phyloP scores from a whole-genome alignment of 2,888 invertebrate genomes.

The Sarcophaga subvicina region DNA sequence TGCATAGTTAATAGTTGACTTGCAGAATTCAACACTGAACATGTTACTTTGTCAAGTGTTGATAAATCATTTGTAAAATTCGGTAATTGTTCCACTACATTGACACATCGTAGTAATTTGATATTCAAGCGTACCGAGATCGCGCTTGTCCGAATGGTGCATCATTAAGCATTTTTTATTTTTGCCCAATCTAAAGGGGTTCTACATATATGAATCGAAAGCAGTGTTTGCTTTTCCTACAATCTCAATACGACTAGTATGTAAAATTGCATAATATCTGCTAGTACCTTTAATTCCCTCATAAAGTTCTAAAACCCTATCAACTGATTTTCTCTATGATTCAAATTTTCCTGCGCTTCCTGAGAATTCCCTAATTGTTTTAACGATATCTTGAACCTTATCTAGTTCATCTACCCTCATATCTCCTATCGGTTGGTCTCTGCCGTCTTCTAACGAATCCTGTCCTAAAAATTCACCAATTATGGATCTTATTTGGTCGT shows the following conservation, averaged over 20 bases:
- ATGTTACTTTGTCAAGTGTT: conserved; percentile 30
- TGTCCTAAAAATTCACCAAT: neutral
- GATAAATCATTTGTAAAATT: conserved; percentile 44
- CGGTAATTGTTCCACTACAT: neutral
- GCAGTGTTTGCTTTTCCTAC: conserved; percentile 21
- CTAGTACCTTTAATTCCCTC: neutral
- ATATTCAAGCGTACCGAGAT: conserved; percentile 29
- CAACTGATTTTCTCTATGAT: conserved; percentile 29
- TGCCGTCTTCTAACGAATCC: neutral
- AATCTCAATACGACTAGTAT: conserved; percentile 6
- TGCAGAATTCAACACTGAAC: neutral
- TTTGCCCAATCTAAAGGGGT: conserved; percentile 10
- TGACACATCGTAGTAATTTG: conserved; percentile 29
- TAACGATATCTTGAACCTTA: conserved; percentile 14
- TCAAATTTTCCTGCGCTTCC: conserved; percentile 28
- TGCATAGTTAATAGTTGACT: neutral
- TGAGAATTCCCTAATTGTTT: conserved; percentile 39
- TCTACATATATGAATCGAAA: conserved; percentile 25
- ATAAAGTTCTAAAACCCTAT: neutral
- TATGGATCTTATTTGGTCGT: neutral
- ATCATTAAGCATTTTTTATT: conserved; percentile 28
- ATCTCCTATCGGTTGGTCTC: neutral
- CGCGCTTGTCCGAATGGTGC: conserved; percentile 8
- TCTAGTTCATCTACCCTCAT: neutral
- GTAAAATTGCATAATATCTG: conserved; percentile 29